Conservation (phyloP, 1,140 invertebrate genomes). For the Choristoneura fumiferana region DNA sequence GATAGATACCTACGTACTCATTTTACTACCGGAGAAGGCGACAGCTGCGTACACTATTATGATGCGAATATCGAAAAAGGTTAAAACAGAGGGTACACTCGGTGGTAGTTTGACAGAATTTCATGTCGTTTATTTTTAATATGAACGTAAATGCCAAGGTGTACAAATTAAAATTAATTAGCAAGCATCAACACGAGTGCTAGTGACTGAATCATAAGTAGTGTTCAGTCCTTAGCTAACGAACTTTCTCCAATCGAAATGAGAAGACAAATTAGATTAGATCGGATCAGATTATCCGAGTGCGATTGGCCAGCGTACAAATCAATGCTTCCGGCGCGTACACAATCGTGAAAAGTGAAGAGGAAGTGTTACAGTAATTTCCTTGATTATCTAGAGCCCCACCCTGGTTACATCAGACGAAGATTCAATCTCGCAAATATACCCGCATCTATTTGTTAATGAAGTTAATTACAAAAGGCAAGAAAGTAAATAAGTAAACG, state of each 20-base stretch:
- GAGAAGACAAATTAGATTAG: conserved; percentile 41
- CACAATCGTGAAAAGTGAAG: conserved; percentile 42
- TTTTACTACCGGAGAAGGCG: conserved; percentile 21
- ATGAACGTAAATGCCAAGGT: no score
- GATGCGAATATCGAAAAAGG: conserved; percentile 15
- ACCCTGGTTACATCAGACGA: conserved; percentile 10
- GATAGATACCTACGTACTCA: conserved; percentile 19
- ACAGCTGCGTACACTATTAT: conserved; percentile 22
- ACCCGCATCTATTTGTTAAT: not conserved
- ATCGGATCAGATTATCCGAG: conserved; percentile 50
- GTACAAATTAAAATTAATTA: no score
- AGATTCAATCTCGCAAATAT: not conserved
- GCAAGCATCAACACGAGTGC: no score
- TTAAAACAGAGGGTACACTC: not conserved
- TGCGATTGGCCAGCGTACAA: conserved; percentile 52
- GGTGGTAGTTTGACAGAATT: no score
- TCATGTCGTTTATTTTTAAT: no score
- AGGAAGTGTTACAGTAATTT: conserved; percentile 38
- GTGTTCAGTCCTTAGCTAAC: conserved; percentile 31
- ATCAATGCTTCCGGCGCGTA: conserved; percentile 52
- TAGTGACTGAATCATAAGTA: not conserved
- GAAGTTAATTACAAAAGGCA: not conserved
- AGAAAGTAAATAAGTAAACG: no score
- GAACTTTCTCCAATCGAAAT: conserved; percentile 61
- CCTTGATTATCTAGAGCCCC: conserved; percentile 2